Evolutionary conservation across 2,113 vertebrate species (phyloP).

Genomic region (Leptocoma aspasia): DNA sequence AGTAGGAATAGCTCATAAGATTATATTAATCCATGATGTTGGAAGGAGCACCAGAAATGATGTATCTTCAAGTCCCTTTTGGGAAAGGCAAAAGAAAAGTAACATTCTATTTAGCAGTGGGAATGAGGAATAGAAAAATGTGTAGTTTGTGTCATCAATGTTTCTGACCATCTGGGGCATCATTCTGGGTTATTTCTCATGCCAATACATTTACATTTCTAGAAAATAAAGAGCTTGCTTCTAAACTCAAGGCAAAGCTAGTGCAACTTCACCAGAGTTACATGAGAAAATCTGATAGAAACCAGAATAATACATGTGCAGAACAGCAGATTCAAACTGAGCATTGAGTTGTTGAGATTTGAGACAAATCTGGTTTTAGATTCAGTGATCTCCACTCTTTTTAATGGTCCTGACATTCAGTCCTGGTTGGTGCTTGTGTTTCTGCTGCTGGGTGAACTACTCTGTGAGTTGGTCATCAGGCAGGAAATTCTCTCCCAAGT

Average conservation of each 20-base stretch:
- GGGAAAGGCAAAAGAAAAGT: conserved; percentile 24
- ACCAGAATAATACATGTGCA: not conserved
- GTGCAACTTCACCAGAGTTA: not conserved
- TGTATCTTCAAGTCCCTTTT: conserved; percentile 18
- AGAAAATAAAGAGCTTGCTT: not conserved
- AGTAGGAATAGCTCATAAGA: conserved; percentile 9
- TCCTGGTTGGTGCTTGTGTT: not conserved
- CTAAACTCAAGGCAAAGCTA: not conserved
- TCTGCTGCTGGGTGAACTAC: not conserved
- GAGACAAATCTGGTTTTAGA: not conserved
- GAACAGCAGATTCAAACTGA: not conserved
- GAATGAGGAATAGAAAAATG: conserved; percentile 18
- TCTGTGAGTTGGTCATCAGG: not conserved
- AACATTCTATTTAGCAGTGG: conserved; percentile 5
- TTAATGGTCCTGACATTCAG: not conserved
- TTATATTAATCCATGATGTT: conserved; percentile 29
- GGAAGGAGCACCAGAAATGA: not conserved
- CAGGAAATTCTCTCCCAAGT: not conserved
- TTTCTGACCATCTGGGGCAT: conserved; percentile 50
- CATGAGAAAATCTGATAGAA: not conserved
- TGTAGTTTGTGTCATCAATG: conserved; percentile 31
- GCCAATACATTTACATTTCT: conserved; percentile 39
- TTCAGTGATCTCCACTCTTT: not conserved
- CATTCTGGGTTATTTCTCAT: conserved; percentile 34
- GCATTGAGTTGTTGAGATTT: not conserved